Percentiles rank a stretch among this genome's conserved stretches.
Evolutionary conservation across 2,888 invertebrate genomes (phyloP).

Genomic region (Lasioglossum leucozonium): DNA sequence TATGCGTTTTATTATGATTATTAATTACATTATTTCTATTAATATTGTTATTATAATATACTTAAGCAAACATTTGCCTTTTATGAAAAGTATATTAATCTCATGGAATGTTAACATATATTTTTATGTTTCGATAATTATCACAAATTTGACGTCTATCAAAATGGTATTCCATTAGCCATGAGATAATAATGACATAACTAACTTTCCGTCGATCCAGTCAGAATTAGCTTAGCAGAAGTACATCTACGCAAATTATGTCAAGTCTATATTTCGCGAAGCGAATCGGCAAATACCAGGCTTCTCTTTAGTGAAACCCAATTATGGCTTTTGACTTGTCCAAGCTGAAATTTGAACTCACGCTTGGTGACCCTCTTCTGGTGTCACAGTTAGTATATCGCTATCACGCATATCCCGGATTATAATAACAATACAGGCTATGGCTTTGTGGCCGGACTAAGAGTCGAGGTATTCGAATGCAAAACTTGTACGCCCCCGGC

Average conservation of each 20-base stretch:
- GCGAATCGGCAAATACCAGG: slow-evolving; percentile 27
- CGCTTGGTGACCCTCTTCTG: slow-evolving; percentile 44
- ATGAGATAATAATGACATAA: not conserved
- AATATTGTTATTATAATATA: not conserved
- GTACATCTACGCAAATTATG: not conserved
- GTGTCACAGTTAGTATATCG: slow-evolving; percentile 8
- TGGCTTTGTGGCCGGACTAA: not conserved
- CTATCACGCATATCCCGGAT: slow-evolving; percentile 14
- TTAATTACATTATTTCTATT: not conserved
- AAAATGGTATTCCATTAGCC: not conserved
- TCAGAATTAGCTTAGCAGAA: not conserved
- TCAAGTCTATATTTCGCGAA: slow-evolving; percentile 20
- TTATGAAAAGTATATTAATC: too few species aligned
- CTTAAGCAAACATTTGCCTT: not conserved
- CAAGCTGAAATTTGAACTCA: slow-evolving; percentile 59
- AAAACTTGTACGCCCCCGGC: not conserved
- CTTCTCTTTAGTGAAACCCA: slow-evolving; percentile 60
- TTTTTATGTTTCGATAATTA: too few species aligned
- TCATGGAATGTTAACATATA: too few species aligned
- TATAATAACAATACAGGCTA: slow-evolving; percentile 37
- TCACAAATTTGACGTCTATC: not conserved
- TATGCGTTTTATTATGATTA: not conserved
- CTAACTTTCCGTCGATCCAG: not conserved
- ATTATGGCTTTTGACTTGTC: slow-evolving; percentile 68
- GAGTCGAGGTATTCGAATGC: slow-evolving; percentile 10